Evolutionary conservation across 1,140 invertebrate species (phyloP).

Genomic region (Bombus sylvicola): DNA sequence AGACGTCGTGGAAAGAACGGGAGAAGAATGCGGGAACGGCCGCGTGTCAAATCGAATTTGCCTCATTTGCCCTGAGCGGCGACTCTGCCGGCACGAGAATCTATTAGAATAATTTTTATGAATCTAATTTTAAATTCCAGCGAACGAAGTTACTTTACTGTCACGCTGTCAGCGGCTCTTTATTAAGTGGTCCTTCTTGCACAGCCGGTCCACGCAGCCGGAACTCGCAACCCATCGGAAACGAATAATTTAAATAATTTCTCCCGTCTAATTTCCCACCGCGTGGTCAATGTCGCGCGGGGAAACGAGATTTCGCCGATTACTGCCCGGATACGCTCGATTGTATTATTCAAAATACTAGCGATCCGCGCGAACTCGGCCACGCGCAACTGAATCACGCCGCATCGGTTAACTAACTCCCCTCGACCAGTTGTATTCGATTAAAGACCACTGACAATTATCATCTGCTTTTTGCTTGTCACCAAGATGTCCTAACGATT

Average conservation of each 20-base stretch:
- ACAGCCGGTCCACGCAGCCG: slow-evolving; percentile 40
- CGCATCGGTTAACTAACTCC: neutral
- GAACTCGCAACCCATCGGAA: slow-evolving; percentile 61
- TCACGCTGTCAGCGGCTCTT: slow-evolving; percentile 77
- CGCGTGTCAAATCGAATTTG: slow-evolving; percentile 82
- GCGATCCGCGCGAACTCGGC: neutral
- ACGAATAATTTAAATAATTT: slow-evolving; percentile 73
- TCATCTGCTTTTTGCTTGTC: neutral
- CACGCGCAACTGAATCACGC: neutral
- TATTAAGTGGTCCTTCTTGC: slow-evolving; percentile 73
- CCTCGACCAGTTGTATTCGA: neutral
- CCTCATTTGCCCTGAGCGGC: slow-evolving; percentile 76
- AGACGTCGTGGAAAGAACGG: slow-evolving; percentile 54
- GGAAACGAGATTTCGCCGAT: slow-evolving; percentile 48
- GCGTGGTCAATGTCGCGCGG: slow-evolving; percentile 10
- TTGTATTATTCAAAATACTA: slow-evolving; percentile 34
- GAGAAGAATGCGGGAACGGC: slow-evolving; percentile 66
- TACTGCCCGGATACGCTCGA: slow-evolving; percentile 17
- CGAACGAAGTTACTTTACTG: slow-evolving; percentile 78
- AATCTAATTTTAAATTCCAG: slow-evolving; percentile 82
- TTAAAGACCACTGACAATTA: neutral
- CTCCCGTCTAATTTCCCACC: slow-evolving; percentile 59
- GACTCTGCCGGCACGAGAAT: slow-evolving; percentile 73
- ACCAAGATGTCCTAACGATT: too few relatives aligned
- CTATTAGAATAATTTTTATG: slow-evolving; percentile 83